Conservation (phyloP, 23 tunicate genomes). For the Phallusia fumigata region DNA sequence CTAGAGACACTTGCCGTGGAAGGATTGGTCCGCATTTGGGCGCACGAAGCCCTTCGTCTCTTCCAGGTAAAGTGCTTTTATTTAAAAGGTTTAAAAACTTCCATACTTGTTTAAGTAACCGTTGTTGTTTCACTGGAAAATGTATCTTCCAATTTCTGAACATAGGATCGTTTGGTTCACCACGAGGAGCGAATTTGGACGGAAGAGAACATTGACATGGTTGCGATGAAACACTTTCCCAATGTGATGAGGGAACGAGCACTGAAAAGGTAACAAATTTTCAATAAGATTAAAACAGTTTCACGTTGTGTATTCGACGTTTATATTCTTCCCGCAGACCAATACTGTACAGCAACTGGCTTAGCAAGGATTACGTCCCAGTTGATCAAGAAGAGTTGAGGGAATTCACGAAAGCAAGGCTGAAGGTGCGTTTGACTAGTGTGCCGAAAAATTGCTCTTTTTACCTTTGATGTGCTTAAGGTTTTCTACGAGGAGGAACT, state of each 20-base stretch:
- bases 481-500: conserved; percentile 98
- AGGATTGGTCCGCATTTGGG: conserved; percentile 98
- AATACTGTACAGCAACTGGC: conserved; percentile 98
- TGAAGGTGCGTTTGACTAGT: conserved; percentile 53
- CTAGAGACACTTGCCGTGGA: conserved; percentile 93
- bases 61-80: conserved; percentile 54
- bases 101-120: no score
- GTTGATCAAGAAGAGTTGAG: conserved; percentile 93
- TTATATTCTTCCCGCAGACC: no score
- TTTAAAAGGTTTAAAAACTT: no score
- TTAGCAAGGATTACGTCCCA: conserved; percentile 95
- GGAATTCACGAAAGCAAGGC: conserved; percentile 92
- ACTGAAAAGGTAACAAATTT: conserved; percentile 83
- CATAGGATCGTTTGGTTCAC: conserved; percentile 82
- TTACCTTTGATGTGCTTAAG: background rate
- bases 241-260: conserved; percentile 65
- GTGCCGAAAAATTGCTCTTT: background rate
- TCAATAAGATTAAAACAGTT: no score
- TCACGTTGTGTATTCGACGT: no score
- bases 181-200: conserved; percentile 96
- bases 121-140: no score
- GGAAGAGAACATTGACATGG: conserved; percentile 81
- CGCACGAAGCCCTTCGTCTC: conserved; percentile 95
- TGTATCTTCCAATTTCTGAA: background rate
- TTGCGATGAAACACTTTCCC: conserved; percentile 95